Conservation (phyloP, 2,113 vertebrate species). For the Dolichotis patagonum region DNA sequence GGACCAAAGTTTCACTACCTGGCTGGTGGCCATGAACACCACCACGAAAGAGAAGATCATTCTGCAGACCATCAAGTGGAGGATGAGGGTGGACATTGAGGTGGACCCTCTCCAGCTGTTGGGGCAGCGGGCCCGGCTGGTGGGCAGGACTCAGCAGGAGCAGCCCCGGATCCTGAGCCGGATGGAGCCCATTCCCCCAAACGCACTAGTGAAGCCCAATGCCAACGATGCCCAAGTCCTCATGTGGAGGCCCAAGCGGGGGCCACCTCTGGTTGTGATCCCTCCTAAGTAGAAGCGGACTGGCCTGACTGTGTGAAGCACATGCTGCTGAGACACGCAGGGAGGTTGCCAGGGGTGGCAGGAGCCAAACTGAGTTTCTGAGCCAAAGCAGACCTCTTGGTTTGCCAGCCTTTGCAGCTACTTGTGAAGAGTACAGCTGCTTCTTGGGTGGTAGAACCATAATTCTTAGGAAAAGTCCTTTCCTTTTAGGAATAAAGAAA, state of each 20-base stretch:
- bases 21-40: constrained; percentile 98
- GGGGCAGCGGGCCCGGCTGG: constrained; percentile 93
- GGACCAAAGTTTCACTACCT: constrained; percentile 99
- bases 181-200: constrained; percentile 96
- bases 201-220: constrained; percentile 96
- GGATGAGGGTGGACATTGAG: constrained; percentile 96
- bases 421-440: constrained; percentile 71
- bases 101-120: constrained; percentile 95
- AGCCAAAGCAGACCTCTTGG: constrained; percentile 85
- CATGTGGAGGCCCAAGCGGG: constrained; percentile 98
- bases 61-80: constrained; percentile 98
- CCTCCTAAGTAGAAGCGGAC: constrained; percentile 92
- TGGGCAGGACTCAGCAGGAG: constrained; percentile 95
- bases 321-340: constrained; percentile 20
- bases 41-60: constrained; percentile 97
- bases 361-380: constrained; percentile 75
- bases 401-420: constrained; percentile 82
- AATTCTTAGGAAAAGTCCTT: constrained; percentile 53
- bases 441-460: constrained; percentile 75
- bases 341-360: constrained; percentile 70
- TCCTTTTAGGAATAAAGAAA: constrained; percentile 68
- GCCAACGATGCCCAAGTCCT: constrained; percentile 98
- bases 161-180: constrained; percentile 95
- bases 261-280: constrained; percentile 95
- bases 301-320: background rate